Base-by-base conservation (phyloP, 2,797 vertebrate genomes). In the Carapus acus region DNA sequence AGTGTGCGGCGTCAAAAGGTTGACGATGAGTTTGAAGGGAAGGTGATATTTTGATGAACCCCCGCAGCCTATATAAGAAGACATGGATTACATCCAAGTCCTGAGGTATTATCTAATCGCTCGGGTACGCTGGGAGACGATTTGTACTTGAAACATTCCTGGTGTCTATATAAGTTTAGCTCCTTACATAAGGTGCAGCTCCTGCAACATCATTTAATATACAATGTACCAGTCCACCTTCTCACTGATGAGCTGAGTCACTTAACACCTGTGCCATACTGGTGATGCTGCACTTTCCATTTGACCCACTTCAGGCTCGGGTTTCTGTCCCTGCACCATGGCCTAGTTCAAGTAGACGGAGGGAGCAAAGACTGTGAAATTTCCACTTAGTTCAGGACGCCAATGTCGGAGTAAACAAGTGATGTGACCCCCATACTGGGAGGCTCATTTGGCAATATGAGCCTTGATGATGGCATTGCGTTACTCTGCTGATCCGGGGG, bases 331-430 rank as follows among this genome's bases (percentile, higher is more conserved):
- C 21, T 5, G 51, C 29, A 18, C 22, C 11, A 15, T 13, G 21
- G 13, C 11, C 41, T 23, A 0, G 15, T 4, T 19, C 48, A 8
- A 3, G 24, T 13, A 22, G 34, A 33, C 14, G 18, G n/a, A 21
- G 36, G 40, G 54, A 15, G 36, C 51, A 23, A 51, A 62, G 41
- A 66, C 24, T 1, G 11, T 42, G 40, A 59, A 47, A 62, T 54
- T 41, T 66, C 34, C 53, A 49, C 39, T 57, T 24, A 31, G 16
- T 36, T 59, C 50, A 20, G 40, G 65, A 33, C 16, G 21, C 16
- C 8, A 43, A 40, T 36, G n/a, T 19, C 1, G 68, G 41, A 62
- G 70, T 82, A 81, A 83, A 86, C 77, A 77, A 73, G 73, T 60
- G 47, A 74, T 65, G 37, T 49, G 71, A 77, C 57, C 45, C 18